Base-by-base conservation (phyloP, 2,888 invertebrate species). In the Andrena dorsata region DNA sequence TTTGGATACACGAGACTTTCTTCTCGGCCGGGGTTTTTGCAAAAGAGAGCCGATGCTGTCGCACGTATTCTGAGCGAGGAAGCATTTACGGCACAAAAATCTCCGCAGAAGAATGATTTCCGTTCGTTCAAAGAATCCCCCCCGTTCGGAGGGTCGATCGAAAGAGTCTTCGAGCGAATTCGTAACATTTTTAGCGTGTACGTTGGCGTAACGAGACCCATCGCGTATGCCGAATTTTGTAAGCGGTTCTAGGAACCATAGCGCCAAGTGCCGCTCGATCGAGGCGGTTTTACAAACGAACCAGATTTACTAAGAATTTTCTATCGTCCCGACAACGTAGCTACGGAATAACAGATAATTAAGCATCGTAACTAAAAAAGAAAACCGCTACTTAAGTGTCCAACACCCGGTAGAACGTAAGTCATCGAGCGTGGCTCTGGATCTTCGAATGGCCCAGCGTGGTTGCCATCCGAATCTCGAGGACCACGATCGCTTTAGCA, bases 251-350 rank as follows among this genome's bases (percentile, higher is more conserved):
- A 26, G 58, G 28, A 68, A 69, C 51, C 58, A 47, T 41, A 58
- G 49, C 58, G 63, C 20, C 26, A 26, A 23, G 16, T 32, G 60
- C 53, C 68, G 64, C 53, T 26, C 58, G 73, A 70, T 23, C 47
- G 20, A 71, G 10, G 63, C 69, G 61, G 68, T 80, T 84, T 80
- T 78, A 70, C 82, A 82, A 81, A 79, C 81, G 84, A 80, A 82
- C 75, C 81, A 86, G 86, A 72, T 83, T 86, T 83, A 79, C 61
- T 84, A 86, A 82, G 68, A 72, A 87, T 88, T 89, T 88, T 89
- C 82, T 86, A 88, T 86, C 71, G 83, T 82, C 66, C 64, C 32
- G 32, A 78, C 49, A 58, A 56, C 49, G 28, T 80, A 79, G 70
- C 53, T 81, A 85, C 51, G 82, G 81, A 64, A 66, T 72, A 76